Conservation (phyloP, 2,113 vertebrate genomes). For the Saimiri boliviensis region DNA sequence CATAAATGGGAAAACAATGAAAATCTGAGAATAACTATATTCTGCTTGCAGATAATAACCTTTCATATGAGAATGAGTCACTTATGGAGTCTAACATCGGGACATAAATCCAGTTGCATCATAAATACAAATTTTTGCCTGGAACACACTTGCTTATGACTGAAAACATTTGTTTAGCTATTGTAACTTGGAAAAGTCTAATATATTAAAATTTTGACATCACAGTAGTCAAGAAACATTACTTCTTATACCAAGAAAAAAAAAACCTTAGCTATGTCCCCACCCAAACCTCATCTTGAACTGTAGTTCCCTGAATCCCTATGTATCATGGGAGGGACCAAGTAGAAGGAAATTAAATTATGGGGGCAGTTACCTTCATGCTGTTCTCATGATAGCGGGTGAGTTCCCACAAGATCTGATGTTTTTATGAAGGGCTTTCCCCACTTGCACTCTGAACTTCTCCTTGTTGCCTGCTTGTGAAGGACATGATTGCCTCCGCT, state of each 20-base stretch:
- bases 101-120: constrained; percentile 50
- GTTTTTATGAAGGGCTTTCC: too few relatives aligned
- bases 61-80: constrained; percentile 53
- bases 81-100: background rate
- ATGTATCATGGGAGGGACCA: too few relatives aligned
- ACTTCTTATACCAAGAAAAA: background rate
- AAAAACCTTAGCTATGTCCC: background rate
- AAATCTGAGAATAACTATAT: constrained; percentile 52
- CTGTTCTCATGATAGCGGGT: too few relatives aligned
- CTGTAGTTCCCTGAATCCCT: too few relatives aligned
- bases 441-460: too few relatives aligned
- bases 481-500: too few relatives aligned
- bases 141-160: background rate
- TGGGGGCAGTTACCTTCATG: too few relatives aligned
- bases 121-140: constrained; percentile 47
- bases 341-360: too few relatives aligned
- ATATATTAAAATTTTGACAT: constrained; percentile 46
- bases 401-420: too few relatives aligned
- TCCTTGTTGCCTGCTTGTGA: too few relatives aligned
- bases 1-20: constrained; percentile 63
- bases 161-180: constrained; percentile 60
- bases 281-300: too few relatives aligned
- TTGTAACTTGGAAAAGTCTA: constrained; percentile 37
- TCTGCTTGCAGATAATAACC: constrained; percentile 56
- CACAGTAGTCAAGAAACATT: constrained; percentile 51